A percentile compares a stretch with the other conserved stretches of the same genome.
phyloP scores from a whole-genome alignment of 2,113 vertebrate species.

The Rattus norvegicus region GRCr8 NC_086020.1:181702501-181703000 shows the following conservation, averaged over 20 bases:
- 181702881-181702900: not conserved
- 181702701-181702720: not conserved
- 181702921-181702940: not conserved
- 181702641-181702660: not conserved
- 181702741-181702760: too few species aligned
- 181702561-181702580: conserved; percentile 29
- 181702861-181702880: not conserved
- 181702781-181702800: too few species aligned
- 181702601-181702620: not conserved
- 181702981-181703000: conserved; percentile 1
- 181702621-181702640: not conserved
- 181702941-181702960: not conserved
- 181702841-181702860: not conserved
- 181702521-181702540: not conserved
- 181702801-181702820: conserved; percentile 22
- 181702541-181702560: conserved; percentile 32
- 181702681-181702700: not conserved
- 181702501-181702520: not conserved
- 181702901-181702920: not conserved
- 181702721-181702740: too few species aligned
- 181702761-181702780: too few species aligned
- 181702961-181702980: conserved; percentile 16
- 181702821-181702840: not conserved
- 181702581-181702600: not conserved
- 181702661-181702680: not conserved